phyloP scores from a whole-genome alignment of 2,113 vertebrate genomes.

The Burhinus oedicnemus region DNA sequence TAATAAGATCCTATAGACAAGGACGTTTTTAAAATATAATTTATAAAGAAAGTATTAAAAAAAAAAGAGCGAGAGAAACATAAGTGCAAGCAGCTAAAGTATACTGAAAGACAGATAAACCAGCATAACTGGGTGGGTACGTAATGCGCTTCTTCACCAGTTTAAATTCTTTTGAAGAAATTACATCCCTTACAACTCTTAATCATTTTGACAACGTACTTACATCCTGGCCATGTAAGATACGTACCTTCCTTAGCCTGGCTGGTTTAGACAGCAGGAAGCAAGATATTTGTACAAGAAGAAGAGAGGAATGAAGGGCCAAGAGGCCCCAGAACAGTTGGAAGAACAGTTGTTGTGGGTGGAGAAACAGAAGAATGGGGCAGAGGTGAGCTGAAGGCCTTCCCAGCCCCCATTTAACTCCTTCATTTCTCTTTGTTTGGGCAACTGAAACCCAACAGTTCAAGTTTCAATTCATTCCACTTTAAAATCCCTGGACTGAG shows the following conservation, averaged over 20 bases:
- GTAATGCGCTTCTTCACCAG: background rate
- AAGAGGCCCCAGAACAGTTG: conserved; percentile 22
- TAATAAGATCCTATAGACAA: background rate
- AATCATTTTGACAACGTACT: conserved; percentile 27
- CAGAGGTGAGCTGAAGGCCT: background rate
- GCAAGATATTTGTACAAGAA: conserved; percentile 50
- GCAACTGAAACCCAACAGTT: background rate
- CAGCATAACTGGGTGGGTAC: background rate
- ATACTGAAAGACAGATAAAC: background rate
- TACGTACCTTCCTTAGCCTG: background rate
- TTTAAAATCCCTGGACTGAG: background rate
- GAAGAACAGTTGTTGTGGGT: conserved; percentile 5
- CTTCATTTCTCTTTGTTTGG: background rate
- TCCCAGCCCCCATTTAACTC: background rate
- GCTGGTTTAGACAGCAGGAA: conserved; percentile 30
- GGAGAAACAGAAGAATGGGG: background rate
- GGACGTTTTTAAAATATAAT: background rate
- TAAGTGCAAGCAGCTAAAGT: background rate
- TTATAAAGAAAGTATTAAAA: background rate
- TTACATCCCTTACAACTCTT: background rate
- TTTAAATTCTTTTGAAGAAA: conserved; percentile 16
- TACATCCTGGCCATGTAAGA: conserved; percentile 13
- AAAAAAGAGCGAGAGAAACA: background rate
- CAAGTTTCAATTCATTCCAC: background rate
- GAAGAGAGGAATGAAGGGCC: conserved; percentile 38